Evolutionary conservation across 2,797 vertebrate genomes (phyloP), one percentile per base, ranked within the genome.

Genomic region (Chiroxiphia lanceolata): DNA sequence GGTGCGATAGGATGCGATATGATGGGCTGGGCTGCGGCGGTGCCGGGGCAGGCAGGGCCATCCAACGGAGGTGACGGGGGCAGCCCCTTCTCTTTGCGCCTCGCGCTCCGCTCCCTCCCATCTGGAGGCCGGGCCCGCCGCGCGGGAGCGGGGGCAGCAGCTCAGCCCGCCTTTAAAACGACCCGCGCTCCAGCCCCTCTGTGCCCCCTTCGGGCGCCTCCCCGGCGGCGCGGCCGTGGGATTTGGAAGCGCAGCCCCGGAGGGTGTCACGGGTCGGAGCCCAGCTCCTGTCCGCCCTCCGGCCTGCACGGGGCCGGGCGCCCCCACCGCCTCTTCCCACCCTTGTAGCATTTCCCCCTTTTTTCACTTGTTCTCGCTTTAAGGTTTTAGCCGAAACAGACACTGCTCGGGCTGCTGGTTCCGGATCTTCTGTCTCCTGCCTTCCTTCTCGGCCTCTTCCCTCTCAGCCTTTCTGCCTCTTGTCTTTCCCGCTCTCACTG

Each of bases 401-500:
- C 71, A 13, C 33, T 47, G 17, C 64, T 70, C 22, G 7, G 22
- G 45, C 45, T 67, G 29, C 54, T 27, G 13, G 12, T 16, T 29
- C 8, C 14, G 51, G 13, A 13, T 40, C 40, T 15, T 31, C 47
- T 48, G 0, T 42, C 15, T 38, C 13, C 34, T 33, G 48, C 11
- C 19, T 50, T 48, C 19, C 11, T 13, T 38, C 59, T 33, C 12
- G 13, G 31, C 38, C 21, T 25, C 3, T 18, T 25, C 11, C 33
- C 14, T 51, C 13, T 4, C 16, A 29, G 53, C 65, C 15, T 51
- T 10, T 5, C 12, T n/a, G 53, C 45, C 20, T 29, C 11, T 21
- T 12, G 12, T 29, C 33, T 22, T 13, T 17, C 4, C 29, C 21
- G 1, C 33, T 16, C 19, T 16, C 2, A 1, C 9, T 12, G 29